Evolutionary conservation across 1,140 invertebrate genomes (phyloP), one percentile per base, ranked within the genome.

Genomic region (Laupala kohalensis): DNA sequence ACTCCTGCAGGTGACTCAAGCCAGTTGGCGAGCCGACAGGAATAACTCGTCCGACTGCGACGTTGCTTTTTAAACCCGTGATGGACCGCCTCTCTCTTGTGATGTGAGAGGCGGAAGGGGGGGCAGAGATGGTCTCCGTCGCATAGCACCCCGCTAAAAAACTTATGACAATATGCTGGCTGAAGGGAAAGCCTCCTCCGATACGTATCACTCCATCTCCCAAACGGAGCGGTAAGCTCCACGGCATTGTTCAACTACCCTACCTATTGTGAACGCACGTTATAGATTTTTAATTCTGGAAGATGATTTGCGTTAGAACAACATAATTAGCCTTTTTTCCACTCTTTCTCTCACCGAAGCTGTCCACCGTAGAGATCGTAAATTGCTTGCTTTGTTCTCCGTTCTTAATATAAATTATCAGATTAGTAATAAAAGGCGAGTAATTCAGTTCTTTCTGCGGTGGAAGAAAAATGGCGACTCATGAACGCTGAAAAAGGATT

Each of bases 401-500:
- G 37, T 53, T 53, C 37, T 53, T 53, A 53, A 13, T 53, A 53
- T 53, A 53, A 13, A 53, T 53, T 53, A 53, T 53, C 37, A 53
- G 37, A 53, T 53, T 53, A 53, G 37, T 19, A 53, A 53, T 53
- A 19, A 53, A 53, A 53, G 37, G 37, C 37, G 37, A 53, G 37
- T 19, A 53, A 53, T 53, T 53, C 37, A 53, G 37, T 53, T 53
- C 37, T 53, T 53, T 53, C 37, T 19, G 37, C 37, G 4, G 37
- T 19, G 37, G n/a, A n/a, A 53, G 37, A 53, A 19, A 53, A 53
- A 53, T 53, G 37, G 37, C 37, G 71, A 72, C 62, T 65, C 62
- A 69, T 72, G 65, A 72, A 69, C 30, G 67, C 67, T 24, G 65
- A 9, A 65, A 72, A 68, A 68, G 27, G 71, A 68, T 65, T 72